Evolutionary conservation across 2,797 vertebrate species (phyloP).

Genomic region (Amniataba percoides): DNA sequence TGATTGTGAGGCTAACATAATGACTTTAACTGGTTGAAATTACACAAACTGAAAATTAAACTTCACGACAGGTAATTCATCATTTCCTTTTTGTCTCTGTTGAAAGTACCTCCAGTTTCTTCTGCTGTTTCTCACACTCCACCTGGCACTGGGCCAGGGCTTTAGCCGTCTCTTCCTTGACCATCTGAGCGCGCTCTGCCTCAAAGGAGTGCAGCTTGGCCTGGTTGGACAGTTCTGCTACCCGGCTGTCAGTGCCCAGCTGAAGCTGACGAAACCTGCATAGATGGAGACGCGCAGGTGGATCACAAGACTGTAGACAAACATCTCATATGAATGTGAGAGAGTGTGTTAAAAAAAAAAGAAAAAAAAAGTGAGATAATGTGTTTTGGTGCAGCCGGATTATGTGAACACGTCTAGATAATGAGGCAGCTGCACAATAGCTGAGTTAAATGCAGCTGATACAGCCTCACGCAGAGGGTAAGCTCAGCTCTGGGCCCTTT

Average conservation of each 20-base stretch:
- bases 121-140: slow-evolving; percentile 98
- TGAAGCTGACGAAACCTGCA: slow-evolving; percentile 93
- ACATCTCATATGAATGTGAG: slow-evolving; percentile 4
- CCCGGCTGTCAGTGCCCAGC: slow-evolving; percentile 90
- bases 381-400: slow-evolving; percentile 33
- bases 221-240: slow-evolving; percentile 93
- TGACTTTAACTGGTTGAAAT: not conserved
- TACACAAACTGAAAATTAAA: not conserved
- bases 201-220: slow-evolving; percentile 95
- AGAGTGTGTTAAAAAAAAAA: slow-evolving; percentile 8
- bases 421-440: slow-evolving; percentile 3
- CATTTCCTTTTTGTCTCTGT: not conserved
- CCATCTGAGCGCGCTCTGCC: slow-evolving; percentile 91
- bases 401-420: not conserved
- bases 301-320: not conserved
- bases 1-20: not conserved
- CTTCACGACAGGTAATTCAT: not conserved
- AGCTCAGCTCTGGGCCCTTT: slow-evolving; percentile 5
- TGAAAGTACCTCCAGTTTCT: slow-evolving; percentile 93
- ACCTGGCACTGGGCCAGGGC: slow-evolving; percentile 93
- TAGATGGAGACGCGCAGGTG: not conserved
- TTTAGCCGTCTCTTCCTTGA: slow-evolving; percentile 93
- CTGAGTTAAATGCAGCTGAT: no score
- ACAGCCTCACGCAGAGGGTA: slow-evolving; percentile 10
- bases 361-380: not conserved